Evolutionary conservation across 2,797 vertebrate genomes (phyloP).

Genomic region (Phalanger gymnotis): DNA sequence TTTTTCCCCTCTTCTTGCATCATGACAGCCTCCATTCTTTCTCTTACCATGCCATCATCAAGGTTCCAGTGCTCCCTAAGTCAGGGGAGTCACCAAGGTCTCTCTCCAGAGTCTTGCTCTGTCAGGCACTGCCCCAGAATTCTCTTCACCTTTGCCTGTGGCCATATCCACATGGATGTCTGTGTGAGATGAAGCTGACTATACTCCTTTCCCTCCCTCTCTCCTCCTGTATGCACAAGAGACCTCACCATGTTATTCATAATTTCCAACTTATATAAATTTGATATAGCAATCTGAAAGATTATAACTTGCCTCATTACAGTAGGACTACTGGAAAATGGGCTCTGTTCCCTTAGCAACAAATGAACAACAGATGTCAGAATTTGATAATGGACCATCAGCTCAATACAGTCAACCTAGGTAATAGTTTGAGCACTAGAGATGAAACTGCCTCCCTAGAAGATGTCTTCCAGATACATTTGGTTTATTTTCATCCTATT

Average conservation of each 20-base stretch:
- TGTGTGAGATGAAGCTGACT: background rate
- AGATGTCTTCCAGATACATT: background rate
- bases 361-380: constrained; percentile 43
- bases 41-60: background rate
- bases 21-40: background rate
- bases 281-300: constrained; percentile 23
- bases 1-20: constrained; percentile 14
- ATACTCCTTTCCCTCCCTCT: background rate
- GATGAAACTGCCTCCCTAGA: constrained; percentile 30
- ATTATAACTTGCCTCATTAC: constrained; percentile 55
- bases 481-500: constrained; percentile 17
- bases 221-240: constrained; percentile 27
- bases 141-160: background rate
- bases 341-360: constrained; percentile 27
- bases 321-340: constrained; percentile 40
- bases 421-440: constrained; percentile 39
- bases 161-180: background rate
- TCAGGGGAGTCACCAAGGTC: background rate
- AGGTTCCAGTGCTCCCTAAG: background rate
- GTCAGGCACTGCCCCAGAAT: constrained; percentile 17
- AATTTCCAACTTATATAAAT: constrained; percentile 43
- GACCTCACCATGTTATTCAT: constrained; percentile 26
- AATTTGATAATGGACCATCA: constrained; percentile 52
- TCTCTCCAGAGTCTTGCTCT: background rate
- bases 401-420: constrained; percentile 33